Conservation (phyloP, 2,113 vertebrate genomes). For the Arvicanthis niloticus region DNA sequence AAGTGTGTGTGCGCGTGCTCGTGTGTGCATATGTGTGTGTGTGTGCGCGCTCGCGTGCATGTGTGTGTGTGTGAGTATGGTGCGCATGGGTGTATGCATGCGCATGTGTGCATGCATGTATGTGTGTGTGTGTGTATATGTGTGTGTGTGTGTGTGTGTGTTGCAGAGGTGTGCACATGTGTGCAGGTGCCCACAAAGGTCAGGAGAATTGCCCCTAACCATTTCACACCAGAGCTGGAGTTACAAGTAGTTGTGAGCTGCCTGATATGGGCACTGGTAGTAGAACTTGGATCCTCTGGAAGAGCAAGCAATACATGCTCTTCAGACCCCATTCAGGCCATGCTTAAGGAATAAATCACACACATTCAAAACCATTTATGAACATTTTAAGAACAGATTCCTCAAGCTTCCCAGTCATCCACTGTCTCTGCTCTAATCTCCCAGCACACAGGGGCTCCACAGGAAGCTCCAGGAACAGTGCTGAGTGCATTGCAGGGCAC, state of each 20-base stretch:
- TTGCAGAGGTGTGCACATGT: not conserved
- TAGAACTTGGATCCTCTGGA: not conserved
- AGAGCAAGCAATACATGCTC: not conserved
- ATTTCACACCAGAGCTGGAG: not conserved
- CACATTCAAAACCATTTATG: constrained; percentile 30
- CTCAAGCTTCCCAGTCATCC: constrained; percentile 52
- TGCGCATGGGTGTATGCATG: not conserved
- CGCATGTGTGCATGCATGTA: too few species aligned
- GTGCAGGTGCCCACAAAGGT: not conserved
- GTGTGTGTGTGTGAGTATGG: not conserved
- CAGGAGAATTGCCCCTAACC: not conserved
- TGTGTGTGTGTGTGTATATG: too few species aligned
- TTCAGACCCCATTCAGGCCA: not conserved
- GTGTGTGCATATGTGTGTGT: too few species aligned
- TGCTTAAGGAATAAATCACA: constrained; percentile 57
- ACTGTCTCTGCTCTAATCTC: constrained; percentile 58
- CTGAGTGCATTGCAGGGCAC: not conserved
- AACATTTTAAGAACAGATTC: constrained; percentile 40
- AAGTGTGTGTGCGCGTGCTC: not conserved
- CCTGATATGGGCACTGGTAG: not conserved
- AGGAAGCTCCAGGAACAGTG: not conserved
- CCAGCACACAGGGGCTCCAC: not conserved
- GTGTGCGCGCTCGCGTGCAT: too few species aligned
- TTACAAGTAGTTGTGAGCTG: not conserved
- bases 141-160: not conserved